Conservation (phyloP, 2,888 invertebrate species). For the Philaethria dido region DNA sequence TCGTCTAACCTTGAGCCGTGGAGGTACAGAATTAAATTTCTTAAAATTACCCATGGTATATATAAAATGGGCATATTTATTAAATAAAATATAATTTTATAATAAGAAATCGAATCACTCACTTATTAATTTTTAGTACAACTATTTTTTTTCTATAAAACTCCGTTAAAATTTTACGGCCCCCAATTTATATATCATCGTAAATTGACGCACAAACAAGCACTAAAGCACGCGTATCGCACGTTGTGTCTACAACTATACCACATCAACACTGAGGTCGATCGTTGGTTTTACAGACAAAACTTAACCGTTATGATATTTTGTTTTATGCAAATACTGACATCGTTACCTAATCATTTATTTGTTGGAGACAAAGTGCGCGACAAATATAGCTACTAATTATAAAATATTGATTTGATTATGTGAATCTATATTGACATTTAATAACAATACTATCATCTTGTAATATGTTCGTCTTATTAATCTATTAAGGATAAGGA, state of each 20-base stretch:
- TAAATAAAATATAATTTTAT: constrained; percentile 2
- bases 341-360: constrained; percentile 40
- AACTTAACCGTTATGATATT: constrained; percentile 37
- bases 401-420: not conserved
- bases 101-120: constrained; percentile 1
- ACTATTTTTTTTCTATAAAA: constrained; percentile 8
- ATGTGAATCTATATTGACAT: constrained; percentile 1
- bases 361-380: constrained; percentile 31
- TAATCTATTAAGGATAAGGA: not conserved
- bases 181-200: constrained; percentile 34
- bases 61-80: not conserved
- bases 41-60: not conserved
- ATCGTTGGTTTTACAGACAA: constrained; percentile 43
- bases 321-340: constrained; percentile 34
- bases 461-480: not conserved
- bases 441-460: constrained; percentile 1
- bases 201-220: constrained; percentile 57
- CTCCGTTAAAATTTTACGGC: constrained; percentile 27
- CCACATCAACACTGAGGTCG: constrained; percentile 47
- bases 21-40: constrained; percentile 8
- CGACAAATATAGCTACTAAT: constrained; percentile 20
- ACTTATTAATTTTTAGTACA: not conserved
- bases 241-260: constrained; percentile 47
- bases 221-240: constrained; percentile 62
- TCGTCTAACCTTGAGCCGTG: constrained; percentile 29